Base-by-base conservation (phyloP, 2,797 vertebrate genomes). In the Danio aesculapii region DNA sequence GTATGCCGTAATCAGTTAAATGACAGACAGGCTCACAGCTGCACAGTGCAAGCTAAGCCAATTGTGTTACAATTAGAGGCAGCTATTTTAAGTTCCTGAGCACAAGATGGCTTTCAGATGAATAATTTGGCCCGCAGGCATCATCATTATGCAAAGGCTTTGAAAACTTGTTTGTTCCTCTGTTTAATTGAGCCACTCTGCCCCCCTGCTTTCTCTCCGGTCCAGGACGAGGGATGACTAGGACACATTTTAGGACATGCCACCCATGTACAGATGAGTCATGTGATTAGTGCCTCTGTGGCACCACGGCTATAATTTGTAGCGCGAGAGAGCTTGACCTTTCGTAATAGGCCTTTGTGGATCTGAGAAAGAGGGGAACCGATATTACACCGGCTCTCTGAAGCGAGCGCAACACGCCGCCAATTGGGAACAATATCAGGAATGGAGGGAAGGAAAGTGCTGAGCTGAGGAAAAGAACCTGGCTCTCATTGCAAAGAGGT, bases 61-160 rank as follows among this genome's bases (percentile, higher is more conserved):
- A 93, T 93, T 94, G 91, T 91, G 89, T 91, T 92, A 93, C 93
- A 94, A 94, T 94, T 92, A 94, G 91, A 91, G 88, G 88, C 89
- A 91, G 92, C 92, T 94, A 93, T 94, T 95, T 94, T 93, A 92
- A 90, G 90, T 88, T 90, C 90, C 87, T 84, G 85, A 88, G 84
- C 89, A 90, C 91, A 94, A 92, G 90, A 90, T 89, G 92, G 89
- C 92, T 94, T 94, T 93, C 91, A 88, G 87, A 88, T 91, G 91
- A 93, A 93, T 93, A 90, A 88, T 89, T 92, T 91, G 92, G 93
- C 93, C 93, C 89, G 90, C 85, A 83, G 93, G 93, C 93, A 87
- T 93, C 88, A 88, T 92, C 91, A 94, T 94, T 94, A 94, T 94
- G 92, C 91, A 92, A 91, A 93, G 86, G 87, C 87, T 90, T 92